Base-by-base conservation (phyloP, 2,797 vertebrate species). In the Phalanger gymnotis region DNA sequence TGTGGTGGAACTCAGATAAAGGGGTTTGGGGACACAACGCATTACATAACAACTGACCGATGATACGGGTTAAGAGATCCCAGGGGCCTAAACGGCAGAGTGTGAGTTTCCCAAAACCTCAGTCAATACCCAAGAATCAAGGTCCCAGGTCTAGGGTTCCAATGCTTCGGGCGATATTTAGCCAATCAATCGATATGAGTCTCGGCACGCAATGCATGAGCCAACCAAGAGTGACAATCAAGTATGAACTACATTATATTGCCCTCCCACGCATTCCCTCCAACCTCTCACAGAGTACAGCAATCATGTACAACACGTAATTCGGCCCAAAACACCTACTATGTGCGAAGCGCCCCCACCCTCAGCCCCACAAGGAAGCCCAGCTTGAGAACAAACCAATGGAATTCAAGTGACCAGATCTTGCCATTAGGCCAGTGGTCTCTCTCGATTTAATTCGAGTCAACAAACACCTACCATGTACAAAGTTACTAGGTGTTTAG, bases 171-270 rank as follows among this genome's bases (percentile, higher is more conserved):
- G 95, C 87, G 61, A 94, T 73, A 56, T 96, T 73, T 89, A 96
- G 93, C 40, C 97, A 94, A 95, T 92, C 10, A 73, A 90, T 81
- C 89, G 0, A 14, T 4, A 1, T 93, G 73, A 87, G 40, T 13
- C 81, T 92, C 95, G 81, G 9, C 93, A 93, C 95, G 95, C 92
- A 93, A 94, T 93, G 16, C 92, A 97, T 92, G 95, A 95, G 93
- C 54, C 95, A 54, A 95, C 90, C 51, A 92, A 47, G 81, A 22
- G 94, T 73, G 90, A 96, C 54, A 73, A 94, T 93, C 95, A 40
- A 94, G 96, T 90, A 95, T 11, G 40, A 87, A 51, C 73, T 47
- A n/a, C n/a, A n/a, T n/a, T 27, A 40, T 11, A 27, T 25, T 1
- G 27, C 4, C 73, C 25, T 27, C 40, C 73, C 73, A 87, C 40